A percentile compares a stretch with the other conserved stretches of the same genome.
Evolutionary conservation across 2,797 vertebrate genomes (phyloP).

Genomic region (Bradypodion pumilum): DNA sequence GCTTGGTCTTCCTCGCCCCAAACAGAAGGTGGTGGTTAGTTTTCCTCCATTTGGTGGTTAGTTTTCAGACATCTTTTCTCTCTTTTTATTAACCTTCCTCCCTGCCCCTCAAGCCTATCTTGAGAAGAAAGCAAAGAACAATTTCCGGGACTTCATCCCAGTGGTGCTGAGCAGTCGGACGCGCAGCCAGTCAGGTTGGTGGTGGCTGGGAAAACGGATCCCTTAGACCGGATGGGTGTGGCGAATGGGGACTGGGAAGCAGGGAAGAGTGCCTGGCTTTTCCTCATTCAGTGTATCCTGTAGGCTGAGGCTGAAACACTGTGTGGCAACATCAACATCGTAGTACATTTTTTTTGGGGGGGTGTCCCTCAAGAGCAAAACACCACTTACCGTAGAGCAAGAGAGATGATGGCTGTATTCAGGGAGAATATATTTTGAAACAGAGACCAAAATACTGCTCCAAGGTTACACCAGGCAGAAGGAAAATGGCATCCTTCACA

Average conservation of each 20-base stretch:
- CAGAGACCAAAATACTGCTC: too few species aligned
- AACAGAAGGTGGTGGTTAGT: too few species aligned
- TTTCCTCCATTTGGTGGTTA: fast-evolving
- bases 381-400: neutral
- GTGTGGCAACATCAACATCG: neutral
- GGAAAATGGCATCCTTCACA: too few species aligned
- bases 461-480: too few species aligned
- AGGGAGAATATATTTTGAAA: neutral
- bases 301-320: neutral
- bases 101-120: conserved; percentile 64
- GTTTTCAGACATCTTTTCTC: conserved; percentile 10
- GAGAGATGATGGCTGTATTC: neutral
- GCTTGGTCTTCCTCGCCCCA: neutral
- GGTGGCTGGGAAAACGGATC: conserved; percentile 43
- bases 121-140: conserved; percentile 84
- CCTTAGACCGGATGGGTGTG: too few species aligned
- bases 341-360: neutral
- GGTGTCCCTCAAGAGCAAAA: neutral
- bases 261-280: neutral
- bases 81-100: neutral
- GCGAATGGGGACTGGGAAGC: neutral
- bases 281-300: too few species aligned
- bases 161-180: conserved; percentile 83
- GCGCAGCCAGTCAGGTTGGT: conserved; percentile 81
- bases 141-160: conserved; percentile 82